phyloP scores from a whole-genome alignment of 2,797 vertebrate genomes.

The Acridotheres tristis region DNA sequence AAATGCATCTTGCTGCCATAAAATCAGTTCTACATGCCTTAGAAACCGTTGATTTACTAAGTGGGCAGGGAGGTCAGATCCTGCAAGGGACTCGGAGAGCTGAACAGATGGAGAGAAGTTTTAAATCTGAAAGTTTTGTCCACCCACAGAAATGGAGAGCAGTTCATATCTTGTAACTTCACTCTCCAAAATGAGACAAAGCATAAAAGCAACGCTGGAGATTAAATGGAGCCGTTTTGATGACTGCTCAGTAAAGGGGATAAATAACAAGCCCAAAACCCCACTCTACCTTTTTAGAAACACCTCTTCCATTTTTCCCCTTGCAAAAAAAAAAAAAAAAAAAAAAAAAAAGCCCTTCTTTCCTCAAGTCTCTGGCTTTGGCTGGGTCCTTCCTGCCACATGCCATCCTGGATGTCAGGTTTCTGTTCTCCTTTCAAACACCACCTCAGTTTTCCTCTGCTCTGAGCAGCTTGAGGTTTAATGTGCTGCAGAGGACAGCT shows the following conservation, averaged over 20 bases:
- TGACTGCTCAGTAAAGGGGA: background rate
- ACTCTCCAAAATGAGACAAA: background rate
- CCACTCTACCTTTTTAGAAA: background rate
- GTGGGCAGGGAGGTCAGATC: slow-evolving; percentile 59
- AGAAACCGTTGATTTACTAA: slow-evolving; percentile 69
- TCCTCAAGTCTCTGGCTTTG: background rate
- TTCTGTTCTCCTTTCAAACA: background rate
- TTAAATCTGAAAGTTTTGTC: slow-evolving; percentile 17
- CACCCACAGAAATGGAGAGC: background rate
- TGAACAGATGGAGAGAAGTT: slow-evolving; percentile 7
- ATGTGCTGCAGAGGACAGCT: background rate
- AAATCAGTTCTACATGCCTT: slow-evolving; percentile 71
- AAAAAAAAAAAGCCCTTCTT: background rate
- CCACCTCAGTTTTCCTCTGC: background rate
- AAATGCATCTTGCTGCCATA: slow-evolving; percentile 76
- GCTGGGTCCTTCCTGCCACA: background rate
- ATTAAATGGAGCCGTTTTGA: background rate
- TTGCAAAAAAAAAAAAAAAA: background rate
- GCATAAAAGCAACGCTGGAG: background rate
- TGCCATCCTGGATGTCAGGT: background rate
- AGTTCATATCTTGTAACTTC: background rate
- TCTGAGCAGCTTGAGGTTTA: background rate
- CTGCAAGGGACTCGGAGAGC: slow-evolving; percentile 7
- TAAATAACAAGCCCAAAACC: background rate
- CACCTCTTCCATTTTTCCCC: background rate